phyloP scores from a whole-genome alignment of 2,797 vertebrate species.

The Myotis myotis region DNA sequence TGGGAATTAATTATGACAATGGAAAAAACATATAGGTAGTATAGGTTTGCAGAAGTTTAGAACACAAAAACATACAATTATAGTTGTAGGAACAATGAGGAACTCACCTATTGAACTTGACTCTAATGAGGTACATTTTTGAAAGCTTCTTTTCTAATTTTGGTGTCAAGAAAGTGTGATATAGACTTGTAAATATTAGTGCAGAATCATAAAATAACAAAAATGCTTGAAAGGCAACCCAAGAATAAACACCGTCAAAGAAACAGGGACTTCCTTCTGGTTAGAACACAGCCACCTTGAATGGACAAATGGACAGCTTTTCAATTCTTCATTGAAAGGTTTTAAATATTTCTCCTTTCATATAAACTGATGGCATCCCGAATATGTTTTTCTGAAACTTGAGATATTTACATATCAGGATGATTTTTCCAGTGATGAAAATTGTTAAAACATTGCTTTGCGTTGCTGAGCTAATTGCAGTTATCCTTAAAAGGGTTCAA shows the following conservation, averaged over 20 bases:
- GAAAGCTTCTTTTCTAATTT: neutral
- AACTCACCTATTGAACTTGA: neutral
- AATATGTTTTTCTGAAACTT: neutral
- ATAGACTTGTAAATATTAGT: neutral
- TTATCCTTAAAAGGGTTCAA: constrained; percentile 48
- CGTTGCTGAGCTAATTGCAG: neutral
- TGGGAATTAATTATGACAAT: neutral
- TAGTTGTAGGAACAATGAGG: neutral
- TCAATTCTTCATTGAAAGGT: neutral
- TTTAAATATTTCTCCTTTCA: neutral
- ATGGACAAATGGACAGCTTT: constrained; percentile 13
- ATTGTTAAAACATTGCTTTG: neutral
- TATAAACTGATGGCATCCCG: neutral
- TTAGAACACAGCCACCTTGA: neutral
- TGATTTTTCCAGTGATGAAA: neutral
- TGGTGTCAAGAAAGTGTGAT: neutral
- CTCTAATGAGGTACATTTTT: neutral
- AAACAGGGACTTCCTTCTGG: neutral
- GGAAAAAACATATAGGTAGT: neutral
- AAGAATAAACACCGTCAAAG: neutral
- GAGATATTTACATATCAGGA: neutral
- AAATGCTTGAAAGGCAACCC: neutral
- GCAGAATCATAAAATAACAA: neutral
- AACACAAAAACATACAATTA: neutral
- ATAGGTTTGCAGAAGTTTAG: neutral